Conservation (phyloP, 2,797 vertebrate species). For the Chrysolophus pictus region DNA sequence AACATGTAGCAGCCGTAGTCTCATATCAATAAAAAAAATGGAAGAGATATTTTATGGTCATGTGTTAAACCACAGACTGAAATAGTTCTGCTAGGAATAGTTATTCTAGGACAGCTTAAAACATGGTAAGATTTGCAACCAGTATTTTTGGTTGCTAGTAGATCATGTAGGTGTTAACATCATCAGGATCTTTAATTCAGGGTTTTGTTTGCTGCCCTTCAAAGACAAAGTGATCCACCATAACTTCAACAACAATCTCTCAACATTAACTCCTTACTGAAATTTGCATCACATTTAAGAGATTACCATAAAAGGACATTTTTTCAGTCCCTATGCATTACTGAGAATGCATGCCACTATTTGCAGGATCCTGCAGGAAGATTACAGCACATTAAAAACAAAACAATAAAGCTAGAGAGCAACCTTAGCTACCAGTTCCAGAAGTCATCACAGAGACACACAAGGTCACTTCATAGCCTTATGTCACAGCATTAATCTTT, state of each 20-base stretch:
- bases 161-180: background rate
- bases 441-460: background rate
- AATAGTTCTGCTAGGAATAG: background rate
- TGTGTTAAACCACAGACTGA: background rate
- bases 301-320: constrained; percentile 40
- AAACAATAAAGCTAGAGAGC: background rate
- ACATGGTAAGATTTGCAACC: background rate
- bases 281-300: background rate
- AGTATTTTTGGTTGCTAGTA: background rate
- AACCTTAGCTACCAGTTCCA: constrained; percentile 36
- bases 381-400: constrained; percentile 25
- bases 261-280: background rate
- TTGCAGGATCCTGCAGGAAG: constrained; percentile 37
- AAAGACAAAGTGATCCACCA: background rate
- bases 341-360: constrained; percentile 27
- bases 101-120: background rate
- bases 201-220: background rate
- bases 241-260: background rate
- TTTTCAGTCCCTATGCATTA: constrained; percentile 14
- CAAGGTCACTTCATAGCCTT: background rate
- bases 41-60: background rate
- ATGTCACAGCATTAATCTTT: constrained; percentile 32
- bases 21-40: background rate
- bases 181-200: background rate
- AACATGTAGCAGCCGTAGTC: background rate